Evolutionary conservation across 2,113 vertebrate genomes (phyloP), one percentile per base, ranked within the genome.

Genomic region (Microcebus jonahi): DNA sequence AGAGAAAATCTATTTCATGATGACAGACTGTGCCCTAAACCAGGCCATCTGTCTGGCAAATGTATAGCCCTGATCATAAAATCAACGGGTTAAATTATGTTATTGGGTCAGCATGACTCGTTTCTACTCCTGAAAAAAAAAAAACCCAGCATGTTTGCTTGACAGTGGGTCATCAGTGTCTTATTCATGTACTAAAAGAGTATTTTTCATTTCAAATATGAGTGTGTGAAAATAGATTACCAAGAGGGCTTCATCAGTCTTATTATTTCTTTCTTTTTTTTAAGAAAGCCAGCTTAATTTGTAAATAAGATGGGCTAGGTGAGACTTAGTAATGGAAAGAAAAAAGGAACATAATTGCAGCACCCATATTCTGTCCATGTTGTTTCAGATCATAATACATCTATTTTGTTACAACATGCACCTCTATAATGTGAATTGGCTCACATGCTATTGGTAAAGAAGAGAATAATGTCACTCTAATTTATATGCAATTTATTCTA

Each of bases 1-100:
- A 95, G 88, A 96, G 88, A 95, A 97, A 95, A 91, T 95, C 82
- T 96, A 88, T 98, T 96, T 95, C 91, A 86, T 86, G 81, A 90
- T 90, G 82, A 96, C 93, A 91, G 90, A 91, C 88, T 86, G 55
- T 17, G 25, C 59, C 63, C 88, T 93, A 57, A 36, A 95, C 90
- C 71, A 94, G 87, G 68, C 88, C 89, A 88, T 95, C 88, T 96
- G 63, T 85, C 85, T 97, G 90, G 88, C 77, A 96, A 97, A 93
- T 85, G 84, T 79, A 96, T 87, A 96, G 65, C 80, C 76, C 87
- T 77, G 85, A 93, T 92, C 96, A 86, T 91, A 96, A 96, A 98
- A 96, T 96, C 96, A 94, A 92, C 61, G 59, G 65, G 82, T 75
- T 90, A 89, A 96, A 88, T 97, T 94, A 85, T 59, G 55, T 79